Percentiles rank a stretch among this genome's conserved stretches.
Evolutionary conservation across 2,113 vertebrate species (phyloP).

Genomic region (Cyphomyrus plagiostoma): DNA sequence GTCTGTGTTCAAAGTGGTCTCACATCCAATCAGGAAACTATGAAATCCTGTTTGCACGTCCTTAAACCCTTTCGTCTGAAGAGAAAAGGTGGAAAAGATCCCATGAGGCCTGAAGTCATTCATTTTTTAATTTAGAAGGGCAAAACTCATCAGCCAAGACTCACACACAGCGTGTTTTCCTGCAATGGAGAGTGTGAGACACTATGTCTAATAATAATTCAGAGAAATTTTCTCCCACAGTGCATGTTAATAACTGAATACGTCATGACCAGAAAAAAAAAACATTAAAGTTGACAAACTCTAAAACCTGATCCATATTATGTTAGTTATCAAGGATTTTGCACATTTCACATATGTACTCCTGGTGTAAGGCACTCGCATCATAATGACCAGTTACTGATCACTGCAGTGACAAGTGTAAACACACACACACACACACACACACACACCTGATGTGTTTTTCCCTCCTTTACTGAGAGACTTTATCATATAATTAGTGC

Average conservation of each 20-base stretch:
- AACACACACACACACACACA: neutral
- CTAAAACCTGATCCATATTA: neutral
- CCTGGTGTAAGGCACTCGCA: neutral
- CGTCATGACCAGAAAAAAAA: neutral
- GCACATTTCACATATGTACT: neutral
- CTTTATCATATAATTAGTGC: neutral
- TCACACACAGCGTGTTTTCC: neutral
- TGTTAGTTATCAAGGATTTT: neutral
- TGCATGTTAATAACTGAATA: neutral
- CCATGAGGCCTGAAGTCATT: neutral
- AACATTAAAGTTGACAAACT: neutral
- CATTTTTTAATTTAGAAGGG: neutral
- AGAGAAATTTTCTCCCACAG: neutral
- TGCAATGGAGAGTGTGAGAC: neutral
- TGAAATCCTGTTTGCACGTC: slow-evolving; percentile 5
- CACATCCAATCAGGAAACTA: slow-evolving; percentile 56
- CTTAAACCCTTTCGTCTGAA: slow-evolving; percentile 1
- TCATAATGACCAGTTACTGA: neutral
- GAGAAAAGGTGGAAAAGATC: slow-evolving; percentile 1
- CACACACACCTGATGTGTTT: neutral
- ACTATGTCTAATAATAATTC: neutral
- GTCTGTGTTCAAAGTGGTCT: slow-evolving; percentile 60
- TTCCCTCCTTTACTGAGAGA: neutral
- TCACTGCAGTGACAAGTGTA: neutral
- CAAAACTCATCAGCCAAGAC: neutral